A percentile compares a stretch with the other conserved stretches of the same genome.
These are phyloP conservation scores for Falco cherrug DNA, from an alignment of 2,797 vertebrate species.

Conservation along the genomic window DNA sequence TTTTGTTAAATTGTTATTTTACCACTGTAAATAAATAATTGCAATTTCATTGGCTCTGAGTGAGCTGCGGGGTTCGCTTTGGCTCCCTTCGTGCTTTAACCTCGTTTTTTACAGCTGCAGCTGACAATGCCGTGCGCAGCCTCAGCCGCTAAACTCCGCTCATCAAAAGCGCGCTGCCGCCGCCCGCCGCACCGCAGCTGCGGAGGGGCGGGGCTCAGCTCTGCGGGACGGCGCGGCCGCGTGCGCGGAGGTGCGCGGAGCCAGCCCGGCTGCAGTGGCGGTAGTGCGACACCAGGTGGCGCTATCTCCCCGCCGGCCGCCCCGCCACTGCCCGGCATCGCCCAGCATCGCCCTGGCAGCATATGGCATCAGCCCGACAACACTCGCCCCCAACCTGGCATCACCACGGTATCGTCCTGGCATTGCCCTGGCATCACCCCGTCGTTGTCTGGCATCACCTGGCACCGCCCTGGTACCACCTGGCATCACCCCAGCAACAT, in stretches of 20 bases:
- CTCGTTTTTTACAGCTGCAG: accelerated
- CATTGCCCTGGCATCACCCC: neutral
- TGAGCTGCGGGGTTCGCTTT: accelerated
- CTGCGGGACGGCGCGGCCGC: neutral
- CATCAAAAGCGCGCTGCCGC: neutral
- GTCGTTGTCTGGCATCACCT: neutral
- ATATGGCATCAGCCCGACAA: no score
- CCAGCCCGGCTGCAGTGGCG: neutral
- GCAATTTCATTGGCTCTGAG: accelerated
- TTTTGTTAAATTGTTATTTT: neutral
- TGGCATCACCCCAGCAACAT: neutral
- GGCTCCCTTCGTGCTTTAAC: accelerated
- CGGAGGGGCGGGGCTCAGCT: neutral
- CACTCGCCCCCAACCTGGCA: neutral
- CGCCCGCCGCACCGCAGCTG: no score
- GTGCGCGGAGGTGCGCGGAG: no score
- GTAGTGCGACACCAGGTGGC: neutral
- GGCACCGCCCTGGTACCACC: no score
- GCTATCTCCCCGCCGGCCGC: neutral
- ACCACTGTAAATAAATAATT: neutral
- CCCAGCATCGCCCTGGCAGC: neutral
- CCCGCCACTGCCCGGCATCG: neutral
- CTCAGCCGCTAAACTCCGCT: neutral
- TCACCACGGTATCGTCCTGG: neutral
- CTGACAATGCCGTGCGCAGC: neutral